phyloP scores from a whole-genome alignment of 2,888 invertebrate genomes.

The Carpatolechia fugitivella region DNA sequence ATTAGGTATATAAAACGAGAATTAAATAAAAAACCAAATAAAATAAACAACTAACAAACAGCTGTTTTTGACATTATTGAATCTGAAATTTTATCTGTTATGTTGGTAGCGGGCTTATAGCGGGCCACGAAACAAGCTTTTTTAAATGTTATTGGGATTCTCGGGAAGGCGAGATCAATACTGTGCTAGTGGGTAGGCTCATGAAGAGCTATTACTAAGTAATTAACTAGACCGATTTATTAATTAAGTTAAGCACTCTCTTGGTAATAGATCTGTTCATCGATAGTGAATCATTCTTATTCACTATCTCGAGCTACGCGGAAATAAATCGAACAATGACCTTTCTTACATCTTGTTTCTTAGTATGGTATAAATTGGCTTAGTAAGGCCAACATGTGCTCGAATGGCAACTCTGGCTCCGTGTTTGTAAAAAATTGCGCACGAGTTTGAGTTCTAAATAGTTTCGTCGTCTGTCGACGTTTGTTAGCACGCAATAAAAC shows the following conservation, averaged over 20 bases:
- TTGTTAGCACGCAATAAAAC: constrained; percentile 40
- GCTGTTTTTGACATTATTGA: constrained; percentile 2
- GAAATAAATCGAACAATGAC: constrained; percentile 15
- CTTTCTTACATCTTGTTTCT: constrained; percentile 24
- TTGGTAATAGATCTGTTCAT: neutral
- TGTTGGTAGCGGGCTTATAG: no score
- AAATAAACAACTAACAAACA: no score
- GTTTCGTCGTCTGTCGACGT: constrained; percentile 28
- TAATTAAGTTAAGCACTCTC: no score
- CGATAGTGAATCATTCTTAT: constrained; percentile 8
- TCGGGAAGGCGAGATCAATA: no score
- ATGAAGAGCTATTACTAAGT: no score
- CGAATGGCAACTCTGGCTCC: constrained; percentile 23
- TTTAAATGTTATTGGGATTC: no score
- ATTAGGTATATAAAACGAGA: no score
- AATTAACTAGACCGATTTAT: no score
- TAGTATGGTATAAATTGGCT: constrained; percentile 53
- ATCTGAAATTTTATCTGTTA: neutral
- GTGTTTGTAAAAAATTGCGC: constrained; percentile 33
- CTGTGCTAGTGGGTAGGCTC: no score
- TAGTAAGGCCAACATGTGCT: constrained; percentile 51
- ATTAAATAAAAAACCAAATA: no score
- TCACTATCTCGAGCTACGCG: neutral
- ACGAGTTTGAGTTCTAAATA: constrained; percentile 38
- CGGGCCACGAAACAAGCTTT: no score